Percentiles rank a stretch among this genome's conserved stretches.
Conservation (phyloP, 2,797 vertebrate species). For the Sebastes alutus region DNA sequence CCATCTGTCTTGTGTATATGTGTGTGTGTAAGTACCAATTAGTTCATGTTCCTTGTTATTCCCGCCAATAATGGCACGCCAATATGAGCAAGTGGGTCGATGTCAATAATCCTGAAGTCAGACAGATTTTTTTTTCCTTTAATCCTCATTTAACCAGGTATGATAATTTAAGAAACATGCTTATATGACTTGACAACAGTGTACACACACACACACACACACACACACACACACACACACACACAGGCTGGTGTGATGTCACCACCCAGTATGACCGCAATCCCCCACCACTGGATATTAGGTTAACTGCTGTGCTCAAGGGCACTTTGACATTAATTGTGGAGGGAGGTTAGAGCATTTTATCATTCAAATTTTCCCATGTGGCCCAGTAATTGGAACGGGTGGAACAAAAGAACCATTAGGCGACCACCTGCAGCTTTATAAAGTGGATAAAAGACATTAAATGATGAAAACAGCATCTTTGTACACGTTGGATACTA, state of each 20-base stretch:
- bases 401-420: constrained; percentile 66
- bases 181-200: background rate
- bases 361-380: constrained; percentile 64
- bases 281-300: constrained; percentile 31
- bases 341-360: constrained; percentile 55
- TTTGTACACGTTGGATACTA: constrained; percentile 24
- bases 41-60: constrained; percentile 45
- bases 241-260: constrained; percentile 32
- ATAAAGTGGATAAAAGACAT: constrained; percentile 54
- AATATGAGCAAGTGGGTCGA: constrained; percentile 26
- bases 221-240: no score
- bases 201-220: background rate
- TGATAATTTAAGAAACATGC: background rate
- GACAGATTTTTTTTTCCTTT: background rate
- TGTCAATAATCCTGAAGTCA: constrained; percentile 29
- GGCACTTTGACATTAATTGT: constrained; percentile 71
- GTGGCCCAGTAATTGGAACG: constrained; percentile 65
- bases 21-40: constrained; percentile 39
- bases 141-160: constrained; percentile 16
- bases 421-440: constrained; percentile 65
- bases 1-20: constrained; percentile 62
- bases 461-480: constrained; percentile 41
- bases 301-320: constrained; percentile 70
- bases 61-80: constrained; percentile 7
- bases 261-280: constrained; percentile 18